Evolutionary conservation across 2,797 vertebrate species (phyloP).

Genomic region (Loris lydekkerianus): DNA sequence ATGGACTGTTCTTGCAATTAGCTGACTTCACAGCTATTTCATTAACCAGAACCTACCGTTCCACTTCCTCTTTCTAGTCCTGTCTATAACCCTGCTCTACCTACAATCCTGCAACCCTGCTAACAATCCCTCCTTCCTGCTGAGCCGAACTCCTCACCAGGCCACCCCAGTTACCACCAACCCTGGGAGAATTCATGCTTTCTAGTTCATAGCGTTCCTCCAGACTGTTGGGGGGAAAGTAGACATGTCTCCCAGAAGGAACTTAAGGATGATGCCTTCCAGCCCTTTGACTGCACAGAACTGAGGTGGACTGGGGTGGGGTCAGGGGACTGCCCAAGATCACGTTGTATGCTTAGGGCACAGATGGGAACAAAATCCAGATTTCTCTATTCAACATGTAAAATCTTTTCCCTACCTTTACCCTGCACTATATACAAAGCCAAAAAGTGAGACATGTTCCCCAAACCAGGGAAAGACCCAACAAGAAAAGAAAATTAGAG

Average conservation of each 20-base stretch:
- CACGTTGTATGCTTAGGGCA: neutral
- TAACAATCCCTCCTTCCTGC: neutral
- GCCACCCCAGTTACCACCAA: neutral
- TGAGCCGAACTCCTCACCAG: neutral
- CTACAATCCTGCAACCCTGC: too few species aligned
- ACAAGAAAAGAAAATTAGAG: too few species aligned
- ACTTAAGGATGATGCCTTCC: neutral
- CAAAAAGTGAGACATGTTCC: neutral
- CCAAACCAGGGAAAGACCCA: too few species aligned
- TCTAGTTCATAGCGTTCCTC: neutral
- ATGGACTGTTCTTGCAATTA: neutral
- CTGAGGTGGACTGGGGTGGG: neutral
- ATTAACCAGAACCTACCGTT: neutral
- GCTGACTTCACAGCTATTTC: neutral
- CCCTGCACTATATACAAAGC: neutral
- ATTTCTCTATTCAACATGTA: neutral
- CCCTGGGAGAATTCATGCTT: neutral
- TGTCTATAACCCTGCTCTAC: neutral
- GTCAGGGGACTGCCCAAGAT: neutral
- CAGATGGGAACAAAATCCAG: neutral
- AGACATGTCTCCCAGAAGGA: neutral
- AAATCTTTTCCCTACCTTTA: neutral
- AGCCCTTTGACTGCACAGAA: neutral
- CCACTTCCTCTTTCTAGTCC: neutral
- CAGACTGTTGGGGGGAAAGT: neutral